Evolutionary conservation across 1,140 invertebrate genomes (phyloP).

Genomic region (Lepeophtheirus salmonis): DNA sequence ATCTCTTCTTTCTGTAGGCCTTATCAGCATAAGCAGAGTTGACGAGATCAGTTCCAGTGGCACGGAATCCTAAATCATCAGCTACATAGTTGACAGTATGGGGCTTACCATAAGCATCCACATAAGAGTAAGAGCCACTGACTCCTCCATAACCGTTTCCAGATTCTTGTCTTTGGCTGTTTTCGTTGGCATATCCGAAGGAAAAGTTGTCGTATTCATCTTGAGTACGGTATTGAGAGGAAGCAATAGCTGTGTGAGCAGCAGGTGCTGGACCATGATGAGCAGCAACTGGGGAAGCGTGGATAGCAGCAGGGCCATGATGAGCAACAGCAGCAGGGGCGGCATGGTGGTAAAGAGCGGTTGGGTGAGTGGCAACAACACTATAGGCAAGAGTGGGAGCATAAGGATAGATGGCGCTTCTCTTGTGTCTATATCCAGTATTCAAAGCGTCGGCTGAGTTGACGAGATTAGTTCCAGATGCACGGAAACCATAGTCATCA

Average conservation of each 20-base stretch:
- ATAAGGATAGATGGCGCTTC: no score
- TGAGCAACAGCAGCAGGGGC: slow-evolving; percentile 19
- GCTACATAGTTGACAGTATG: slow-evolving; percentile 33
- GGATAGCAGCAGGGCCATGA: background rate
- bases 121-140: slow-evolving; percentile 30
- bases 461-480: slow-evolving; percentile 20
- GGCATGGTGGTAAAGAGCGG: slow-evolving; percentile 23
- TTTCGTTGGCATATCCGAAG: slow-evolving; percentile 21
- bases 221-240: slow-evolving; percentile 36
- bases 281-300: slow-evolving; percentile 11
- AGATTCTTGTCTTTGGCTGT: slow-evolving; percentile 18
- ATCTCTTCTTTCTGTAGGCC: background rate
- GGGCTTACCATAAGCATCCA: slow-evolving; percentile 20
- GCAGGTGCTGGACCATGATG: slow-evolving; percentile 16
- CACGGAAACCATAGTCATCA: slow-evolving; percentile 21
- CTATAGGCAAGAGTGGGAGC: no score
- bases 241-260: slow-evolving; percentile 19
- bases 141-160: slow-evolving; percentile 20
- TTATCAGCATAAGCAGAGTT: background rate
- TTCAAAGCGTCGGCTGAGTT: no score
- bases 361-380: no score
- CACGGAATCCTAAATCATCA: slow-evolving; percentile 22
- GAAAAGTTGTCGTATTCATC: slow-evolving; percentile 29
- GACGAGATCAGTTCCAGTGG: slow-evolving; percentile 21
- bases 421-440: no score